Percentiles rank a stretch among this genome's conserved stretches.
Evolutionary conservation across 2,113 vertebrate species (phyloP).

Genomic region (Ochotona princeps): DNA sequence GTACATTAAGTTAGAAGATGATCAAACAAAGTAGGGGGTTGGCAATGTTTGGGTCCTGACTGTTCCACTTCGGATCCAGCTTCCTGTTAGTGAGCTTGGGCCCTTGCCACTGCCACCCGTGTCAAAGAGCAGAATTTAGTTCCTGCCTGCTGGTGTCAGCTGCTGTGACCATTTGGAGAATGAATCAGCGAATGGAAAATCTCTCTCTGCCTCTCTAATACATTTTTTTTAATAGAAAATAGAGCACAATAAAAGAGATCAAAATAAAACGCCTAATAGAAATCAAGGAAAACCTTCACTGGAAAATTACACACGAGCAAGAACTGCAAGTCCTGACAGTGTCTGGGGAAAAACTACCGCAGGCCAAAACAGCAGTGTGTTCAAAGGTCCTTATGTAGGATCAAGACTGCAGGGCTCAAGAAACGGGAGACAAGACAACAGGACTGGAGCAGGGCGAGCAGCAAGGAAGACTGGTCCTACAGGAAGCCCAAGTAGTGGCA

Average conservation of each 20-base stretch:
- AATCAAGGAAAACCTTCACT: background rate
- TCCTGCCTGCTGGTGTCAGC: too few relatives aligned
- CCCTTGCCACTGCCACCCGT: too few relatives aligned
- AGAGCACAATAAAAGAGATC: background rate
- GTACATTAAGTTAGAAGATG: background rate
- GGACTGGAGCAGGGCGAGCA: background rate
- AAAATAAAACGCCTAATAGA: conserved; percentile 2
- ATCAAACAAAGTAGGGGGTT: background rate
- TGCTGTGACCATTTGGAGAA: too few relatives aligned
- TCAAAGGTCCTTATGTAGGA: background rate
- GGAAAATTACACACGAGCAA: background rate
- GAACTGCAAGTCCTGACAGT: background rate
- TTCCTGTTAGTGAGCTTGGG: too few relatives aligned
- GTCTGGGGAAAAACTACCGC: background rate
- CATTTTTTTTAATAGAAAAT: too few relatives aligned
- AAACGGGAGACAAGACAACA: background rate
- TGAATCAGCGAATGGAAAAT: too few relatives aligned
- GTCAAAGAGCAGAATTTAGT: too few relatives aligned
- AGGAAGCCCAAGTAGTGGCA: background rate
- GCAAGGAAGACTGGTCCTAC: background rate
- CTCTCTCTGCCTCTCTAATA: too few relatives aligned
- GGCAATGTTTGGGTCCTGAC: too few relatives aligned
- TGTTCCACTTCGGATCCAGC: too few relatives aligned
- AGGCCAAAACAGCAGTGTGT: background rate
- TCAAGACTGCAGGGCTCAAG: background rate